Conservation (phyloP, 2,888 invertebrate genomes). For the Sesamia inferens region DNA sequence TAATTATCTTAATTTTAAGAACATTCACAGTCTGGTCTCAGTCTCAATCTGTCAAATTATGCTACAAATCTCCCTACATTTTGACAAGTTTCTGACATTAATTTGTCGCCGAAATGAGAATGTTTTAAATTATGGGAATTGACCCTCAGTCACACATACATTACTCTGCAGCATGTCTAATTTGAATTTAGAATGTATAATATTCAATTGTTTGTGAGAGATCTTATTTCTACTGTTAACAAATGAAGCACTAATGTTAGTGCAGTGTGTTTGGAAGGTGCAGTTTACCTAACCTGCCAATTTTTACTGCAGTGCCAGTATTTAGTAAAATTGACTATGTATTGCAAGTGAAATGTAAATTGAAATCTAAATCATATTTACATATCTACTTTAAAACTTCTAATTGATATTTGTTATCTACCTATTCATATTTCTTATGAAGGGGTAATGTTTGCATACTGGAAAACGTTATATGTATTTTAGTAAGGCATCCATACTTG, state of each 20-base stretch:
- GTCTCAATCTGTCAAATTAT: too few species aligned
- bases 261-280: slow-evolving; percentile 13
- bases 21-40: too few species aligned
- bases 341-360: slow-evolving; percentile 11
- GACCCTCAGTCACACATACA: slow-evolving; percentile 3
- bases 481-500: slow-evolving; percentile 10
- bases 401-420: slow-evolving; percentile 10
- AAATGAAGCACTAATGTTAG: slow-evolving; percentile 35
- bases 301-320: slow-evolving; percentile 18
- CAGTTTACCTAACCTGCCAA: slow-evolving; percentile 5
- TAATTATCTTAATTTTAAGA: too few species aligned
- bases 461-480: slow-evolving; percentile 7
- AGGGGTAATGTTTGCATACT: background rate
- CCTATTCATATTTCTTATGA: background rate
- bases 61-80: too few species aligned
- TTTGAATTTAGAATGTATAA: slow-evolving; percentile 38
- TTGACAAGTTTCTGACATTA: too few species aligned
- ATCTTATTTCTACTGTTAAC: slow-evolving; percentile 5
- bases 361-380: slow-evolving; percentile 16
- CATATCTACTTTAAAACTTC: background rate
- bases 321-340: background rate
- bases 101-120: too few species aligned
- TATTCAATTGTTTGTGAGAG: slow-evolving; percentile 45
- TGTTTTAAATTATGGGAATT: too few species aligned
- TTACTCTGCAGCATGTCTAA: slow-evolving; percentile 30